Evolutionary conservation across 2,113 vertebrate species (phyloP).

Genomic region (Sula dactylatra): DNA sequence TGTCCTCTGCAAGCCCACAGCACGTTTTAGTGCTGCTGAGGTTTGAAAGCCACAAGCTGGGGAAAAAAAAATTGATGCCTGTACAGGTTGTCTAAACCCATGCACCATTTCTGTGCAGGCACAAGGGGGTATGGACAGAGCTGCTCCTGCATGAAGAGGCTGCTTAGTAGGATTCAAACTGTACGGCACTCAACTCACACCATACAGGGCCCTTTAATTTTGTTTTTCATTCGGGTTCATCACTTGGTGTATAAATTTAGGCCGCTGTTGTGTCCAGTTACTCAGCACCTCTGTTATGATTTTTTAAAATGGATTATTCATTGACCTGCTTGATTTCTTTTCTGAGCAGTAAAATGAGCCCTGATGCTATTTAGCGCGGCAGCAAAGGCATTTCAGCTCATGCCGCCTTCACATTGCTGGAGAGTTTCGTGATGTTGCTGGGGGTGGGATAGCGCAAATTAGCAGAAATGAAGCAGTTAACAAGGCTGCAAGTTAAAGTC

Average conservation of each 20-base stretch:
- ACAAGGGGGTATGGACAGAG: not conserved
- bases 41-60: not conserved
- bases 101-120: not conserved
- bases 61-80: not conserved
- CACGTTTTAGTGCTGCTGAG: constrained; percentile 15
- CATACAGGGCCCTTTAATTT: not conserved
- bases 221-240: not conserved
- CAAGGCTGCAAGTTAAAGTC: not conserved
- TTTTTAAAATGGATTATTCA: not conserved
- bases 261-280: not conserved
- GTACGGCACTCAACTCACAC: not conserved
- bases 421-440: not conserved
- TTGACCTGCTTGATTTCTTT: not conserved
- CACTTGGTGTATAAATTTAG: not conserved
- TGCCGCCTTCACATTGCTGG: not conserved
- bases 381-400: not conserved
- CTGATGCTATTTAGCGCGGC: not conserved
- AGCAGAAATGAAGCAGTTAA: constrained; percentile 7
- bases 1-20: not conserved
- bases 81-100: not conserved
- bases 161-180: not conserved
- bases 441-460: not conserved
- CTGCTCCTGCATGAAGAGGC: not conserved
- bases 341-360: not conserved
- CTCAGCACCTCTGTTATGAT: not conserved